These are phyloP conservation scores for Metopia argyrocephala DNA, from an alignment of 2,888 invertebrate species.

Conservation along the genomic window DNA sequence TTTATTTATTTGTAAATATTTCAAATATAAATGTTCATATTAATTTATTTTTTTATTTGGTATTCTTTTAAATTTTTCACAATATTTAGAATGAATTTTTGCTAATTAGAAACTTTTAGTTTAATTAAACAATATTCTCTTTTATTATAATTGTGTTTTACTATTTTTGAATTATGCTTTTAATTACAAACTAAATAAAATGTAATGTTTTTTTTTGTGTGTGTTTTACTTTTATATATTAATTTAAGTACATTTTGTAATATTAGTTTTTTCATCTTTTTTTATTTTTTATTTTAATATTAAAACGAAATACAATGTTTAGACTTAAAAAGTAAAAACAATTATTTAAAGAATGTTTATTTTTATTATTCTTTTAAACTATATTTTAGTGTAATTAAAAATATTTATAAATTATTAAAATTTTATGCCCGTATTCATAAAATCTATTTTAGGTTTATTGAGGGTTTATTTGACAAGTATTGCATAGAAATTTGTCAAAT, in stretches of 20 bases:
- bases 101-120: slow-evolving; percentile 46
- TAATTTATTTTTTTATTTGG: slow-evolving; percentile 8
- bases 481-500: too few relatives aligned
- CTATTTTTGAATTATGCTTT: slow-evolving; percentile 19
- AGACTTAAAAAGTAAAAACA: slow-evolving; percentile 29
- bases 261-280: not conserved
- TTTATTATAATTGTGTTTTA: not conserved
- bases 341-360: not conserved
- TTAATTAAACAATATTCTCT: slow-evolving; percentile 14
- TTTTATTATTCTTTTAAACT: slow-evolving; percentile 6
- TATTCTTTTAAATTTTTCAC: slow-evolving; percentile 23
- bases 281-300: not conserved
- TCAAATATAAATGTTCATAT: slow-evolving; percentile 40
- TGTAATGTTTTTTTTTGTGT: not conserved
- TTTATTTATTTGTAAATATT: slow-evolving; percentile 54
- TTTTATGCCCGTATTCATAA: too few relatives aligned
- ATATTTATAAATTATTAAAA: slow-evolving; percentile 5
- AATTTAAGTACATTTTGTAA: slow-evolving; percentile 12
- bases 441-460: too few relatives aligned
- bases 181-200: slow-evolving; percentile 47
- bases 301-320: slow-evolving; percentile 32
- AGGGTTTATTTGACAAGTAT: too few relatives aligned
- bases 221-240: not conserved
- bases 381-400: too few relatives aligned
- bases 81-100: slow-evolving; percentile 48